These are phyloP conservation scores for Sepioteuthis lessoniana DNA, from an alignment of 2,888 invertebrate species.

Conservation along the genomic window DNA sequence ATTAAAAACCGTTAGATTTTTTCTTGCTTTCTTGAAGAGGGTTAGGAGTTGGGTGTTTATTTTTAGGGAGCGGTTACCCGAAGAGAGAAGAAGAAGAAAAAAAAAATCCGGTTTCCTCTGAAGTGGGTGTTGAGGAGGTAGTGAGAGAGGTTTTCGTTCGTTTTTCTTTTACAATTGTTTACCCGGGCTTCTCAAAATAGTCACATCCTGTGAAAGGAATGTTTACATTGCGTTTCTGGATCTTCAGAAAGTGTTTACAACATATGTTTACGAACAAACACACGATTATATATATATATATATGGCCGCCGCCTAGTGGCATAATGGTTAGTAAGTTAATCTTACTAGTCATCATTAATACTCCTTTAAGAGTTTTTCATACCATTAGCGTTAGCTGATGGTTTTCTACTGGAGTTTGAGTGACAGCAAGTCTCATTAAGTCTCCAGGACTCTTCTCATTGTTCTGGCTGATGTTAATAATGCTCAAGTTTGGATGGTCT, in stretches of 20 bases:
- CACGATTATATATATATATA: background rate
- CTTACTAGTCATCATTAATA: too few relatives aligned
- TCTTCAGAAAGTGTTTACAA: slow-evolving; percentile 4
- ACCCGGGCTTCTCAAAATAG: background rate
- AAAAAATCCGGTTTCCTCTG: background rate
- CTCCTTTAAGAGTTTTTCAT: too few relatives aligned
- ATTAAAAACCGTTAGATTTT: background rate
- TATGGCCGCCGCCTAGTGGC: background rate
- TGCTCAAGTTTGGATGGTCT: too few relatives aligned
- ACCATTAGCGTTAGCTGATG: too few relatives aligned
- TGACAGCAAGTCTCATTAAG: too few relatives aligned
- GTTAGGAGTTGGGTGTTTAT: background rate
- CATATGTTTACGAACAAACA: background rate
- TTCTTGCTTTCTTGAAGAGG: background rate
- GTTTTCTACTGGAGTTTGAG: too few relatives aligned
- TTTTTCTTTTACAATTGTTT: background rate
- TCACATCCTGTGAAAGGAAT: background rate
- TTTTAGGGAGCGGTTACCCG: background rate
- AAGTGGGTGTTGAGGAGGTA: background rate
- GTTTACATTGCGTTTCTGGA: background rate
- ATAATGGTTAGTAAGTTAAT: too few relatives aligned
- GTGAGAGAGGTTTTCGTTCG: background rate
- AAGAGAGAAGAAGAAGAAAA: background rate
- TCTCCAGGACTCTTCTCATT: too few relatives aligned
- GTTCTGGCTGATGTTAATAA: too few relatives aligned